A percentile compares a stretch with the other conserved stretches of the same genome.
Conservation (phyloP, 2,113 vertebrate species). For the Neopipo cinnamomea region DNA sequence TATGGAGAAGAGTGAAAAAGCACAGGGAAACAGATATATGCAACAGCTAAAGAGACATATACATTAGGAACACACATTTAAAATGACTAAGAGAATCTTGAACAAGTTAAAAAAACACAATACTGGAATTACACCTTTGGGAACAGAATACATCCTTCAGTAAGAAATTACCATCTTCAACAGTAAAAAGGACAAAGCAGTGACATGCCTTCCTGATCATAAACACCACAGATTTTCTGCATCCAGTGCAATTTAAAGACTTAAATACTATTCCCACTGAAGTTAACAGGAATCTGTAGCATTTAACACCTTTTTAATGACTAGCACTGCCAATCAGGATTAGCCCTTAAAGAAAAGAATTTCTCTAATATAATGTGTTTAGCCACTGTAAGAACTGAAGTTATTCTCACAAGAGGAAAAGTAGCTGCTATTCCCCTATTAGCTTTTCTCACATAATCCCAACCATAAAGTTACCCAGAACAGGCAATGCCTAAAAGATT, state of each 20-base stretch:
- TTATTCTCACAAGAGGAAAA: constrained; percentile 18
- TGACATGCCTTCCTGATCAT: not conserved
- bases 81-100: not conserved
- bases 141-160: not conserved
- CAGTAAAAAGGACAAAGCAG: not conserved
- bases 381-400: not conserved
- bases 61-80: not conserved
- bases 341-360: not conserved
- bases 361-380: not conserved
- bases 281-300: not conserved
- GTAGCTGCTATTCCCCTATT: not conserved
- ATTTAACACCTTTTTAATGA: constrained; percentile 30
- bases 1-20: not conserved
- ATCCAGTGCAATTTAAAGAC: not conserved
- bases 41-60: not conserved
- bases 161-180: not conserved
- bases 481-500: not conserved
- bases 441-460: constrained; percentile 24
- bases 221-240: constrained; percentile 3
- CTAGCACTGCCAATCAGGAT: constrained; percentile 1
- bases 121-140: not conserved
- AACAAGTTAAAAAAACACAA: not conserved
- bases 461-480: constrained; percentile 35
- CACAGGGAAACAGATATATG: not conserved
- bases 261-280: constrained; percentile 17